phyloP scores from a whole-genome alignment of 1,140 invertebrate species.

The Drosophila fuyamai region DNA sequence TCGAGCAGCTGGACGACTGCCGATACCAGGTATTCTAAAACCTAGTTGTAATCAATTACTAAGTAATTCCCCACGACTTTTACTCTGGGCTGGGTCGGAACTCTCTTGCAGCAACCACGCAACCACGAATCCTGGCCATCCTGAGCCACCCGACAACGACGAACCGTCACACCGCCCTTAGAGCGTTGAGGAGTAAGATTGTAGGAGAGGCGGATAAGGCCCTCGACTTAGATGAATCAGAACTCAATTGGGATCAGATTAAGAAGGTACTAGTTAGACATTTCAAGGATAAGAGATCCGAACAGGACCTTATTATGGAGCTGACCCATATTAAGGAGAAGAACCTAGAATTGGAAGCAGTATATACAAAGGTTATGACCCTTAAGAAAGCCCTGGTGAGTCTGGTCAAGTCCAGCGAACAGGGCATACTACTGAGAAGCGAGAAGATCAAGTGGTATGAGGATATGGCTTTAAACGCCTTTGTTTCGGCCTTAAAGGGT shows the following conservation, averaged over 20 bases:
- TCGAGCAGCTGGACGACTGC: too few species aligned
- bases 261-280: neutral
- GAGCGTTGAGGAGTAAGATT: too few species aligned
- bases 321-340: neutral
- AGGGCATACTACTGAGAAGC: neutral
- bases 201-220: too few species aligned
- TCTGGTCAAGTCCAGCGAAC: neutral
- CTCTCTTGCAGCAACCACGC: too few species aligned
- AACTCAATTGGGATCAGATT: constrained; percentile 1
- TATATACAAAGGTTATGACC: neutral
- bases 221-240: neutral
- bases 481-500: neutral
- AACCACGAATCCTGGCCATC: too few species aligned
- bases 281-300: too few species aligned
- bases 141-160: too few species aligned
- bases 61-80: too few species aligned
- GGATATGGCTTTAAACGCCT: neutral
- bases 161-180: too few species aligned
- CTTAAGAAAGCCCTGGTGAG: neutral
- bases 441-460: neutral
- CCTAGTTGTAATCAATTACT: too few species aligned
- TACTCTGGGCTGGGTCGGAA: too few species aligned
- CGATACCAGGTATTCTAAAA: too few species aligned
- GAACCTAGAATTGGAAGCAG: neutral
- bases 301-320: neutral